Base-by-base conservation (phyloP, 2,888 invertebrate genomes). In the Drosophila paramelanica region DNA sequence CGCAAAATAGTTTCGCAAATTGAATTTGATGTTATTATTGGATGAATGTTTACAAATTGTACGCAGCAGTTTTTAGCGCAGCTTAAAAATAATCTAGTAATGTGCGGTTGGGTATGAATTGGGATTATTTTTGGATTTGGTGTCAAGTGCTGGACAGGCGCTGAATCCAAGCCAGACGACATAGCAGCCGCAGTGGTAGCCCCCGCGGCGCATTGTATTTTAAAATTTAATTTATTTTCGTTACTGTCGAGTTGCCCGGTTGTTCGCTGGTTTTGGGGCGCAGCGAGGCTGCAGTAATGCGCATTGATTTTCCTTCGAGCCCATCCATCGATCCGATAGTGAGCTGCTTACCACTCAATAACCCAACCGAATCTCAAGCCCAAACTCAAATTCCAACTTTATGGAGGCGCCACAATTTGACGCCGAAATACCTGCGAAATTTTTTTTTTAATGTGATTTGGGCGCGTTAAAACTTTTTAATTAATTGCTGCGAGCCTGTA, bases 271-370 rank as follows among this genome's bases (percentile, higher is more conserved):
- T 72, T 76, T 76, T 60, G 67, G 69, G 73, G 73, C 73, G 67
- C 88, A 88, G 39, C 76, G 84, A 88, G 78, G 89, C 81, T 88
- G 88, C 89, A 88, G 69, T 89, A 88, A 88, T 89, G 65, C 72
- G 89, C 73, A 88, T 88, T 89, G 88, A 88, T 88, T 88, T 88
- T 89, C 66, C 61, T 65, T 45, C 27, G 55, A 71, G 84, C 59
- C 69, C 69, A 64, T 51, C 46, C 53, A 73, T 75, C 73, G 75
- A 75, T 77, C 73, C 45, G 45, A 7, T 62, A 7, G 11, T 25
- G 20, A 6, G 33, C 31, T 67, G 43, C 25, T 47, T 38, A 56
- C n/a, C 59, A 55, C 52, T 58, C 45, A 56, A 27, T 45, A 31
- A 31, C 53, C 17, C 57, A 42, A 17, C 42, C 36, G 67, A 59